These are phyloP conservation scores for Gobius niger DNA, from an alignment of 2,113 vertebrate species.

Conservation along the genomic window DNA sequence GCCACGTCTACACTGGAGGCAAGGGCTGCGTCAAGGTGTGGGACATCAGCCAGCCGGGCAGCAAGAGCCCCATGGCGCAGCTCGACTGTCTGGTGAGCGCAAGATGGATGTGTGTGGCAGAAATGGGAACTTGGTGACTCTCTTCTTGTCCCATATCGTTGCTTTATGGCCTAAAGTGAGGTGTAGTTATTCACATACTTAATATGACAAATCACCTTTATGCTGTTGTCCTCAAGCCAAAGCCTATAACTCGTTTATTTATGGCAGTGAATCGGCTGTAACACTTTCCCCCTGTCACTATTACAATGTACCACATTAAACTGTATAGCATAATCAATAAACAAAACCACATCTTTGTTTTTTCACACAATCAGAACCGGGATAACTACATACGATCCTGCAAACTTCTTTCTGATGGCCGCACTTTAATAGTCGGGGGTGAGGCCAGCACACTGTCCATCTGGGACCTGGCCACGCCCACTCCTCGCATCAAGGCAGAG, in stretches of 20 bases:
- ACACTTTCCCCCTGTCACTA: slow-evolving; percentile 1
- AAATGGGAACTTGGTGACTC: slow-evolving; percentile 6
- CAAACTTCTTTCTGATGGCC: slow-evolving; percentile 81
- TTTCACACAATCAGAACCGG: slow-evolving; percentile 72
- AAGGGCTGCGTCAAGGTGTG: slow-evolving; percentile 92
- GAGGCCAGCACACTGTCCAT: slow-evolving; percentile 85
- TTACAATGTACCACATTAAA: slow-evolving; percentile 11
- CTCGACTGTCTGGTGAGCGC: slow-evolving; percentile 84
- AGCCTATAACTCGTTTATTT: slow-evolving; percentile 26
- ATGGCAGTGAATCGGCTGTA: slow-evolving; percentile 16
- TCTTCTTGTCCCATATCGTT: slow-evolving; percentile 10
- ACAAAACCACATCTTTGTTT: slow-evolving; percentile 4
- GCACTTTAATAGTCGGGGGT: slow-evolving; percentile 81
- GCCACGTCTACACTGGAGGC: slow-evolving; percentile 88
- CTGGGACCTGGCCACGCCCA: slow-evolving; percentile 82
- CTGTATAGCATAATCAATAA: slow-evolving; percentile 2
- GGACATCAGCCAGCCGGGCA: slow-evolving; percentile 89
- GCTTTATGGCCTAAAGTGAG: slow-evolving; percentile 26
- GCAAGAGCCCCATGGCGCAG: slow-evolving; percentile 88
- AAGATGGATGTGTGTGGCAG: neutral
- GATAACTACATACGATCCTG: slow-evolving; percentile 86
- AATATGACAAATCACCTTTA: slow-evolving; percentile 40
- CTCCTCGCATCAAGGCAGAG: slow-evolving; percentile 85
- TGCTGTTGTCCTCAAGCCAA: slow-evolving; percentile 20
- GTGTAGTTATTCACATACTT: slow-evolving; percentile 22